Evolutionary conservation across 2,797 vertebrate genomes (phyloP), one percentile per base, ranked within the genome.

Genomic region (Thaleichthys pacificus): DNA sequence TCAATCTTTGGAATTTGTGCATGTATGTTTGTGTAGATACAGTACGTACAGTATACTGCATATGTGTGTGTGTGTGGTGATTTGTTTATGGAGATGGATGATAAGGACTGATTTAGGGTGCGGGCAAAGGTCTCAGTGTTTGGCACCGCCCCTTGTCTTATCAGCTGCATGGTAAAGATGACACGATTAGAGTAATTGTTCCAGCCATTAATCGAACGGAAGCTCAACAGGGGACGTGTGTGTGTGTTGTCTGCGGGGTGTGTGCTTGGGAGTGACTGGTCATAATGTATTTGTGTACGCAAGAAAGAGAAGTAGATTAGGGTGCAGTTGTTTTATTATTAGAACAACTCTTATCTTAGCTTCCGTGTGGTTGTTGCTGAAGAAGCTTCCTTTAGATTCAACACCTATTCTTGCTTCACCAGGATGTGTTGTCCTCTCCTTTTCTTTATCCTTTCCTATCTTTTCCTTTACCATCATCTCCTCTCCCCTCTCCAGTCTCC

Each of bases 151-250:
- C 72, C 51, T 57, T 47, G 42, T 68, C 77, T 93, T 93, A 93
- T 93, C 87, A 82, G 70, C 82, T 85, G 74, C 86, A 91, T 92
- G 24, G 81, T 91, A 91, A 89, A 91, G 92, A 94, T 93, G 89
- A 91, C 89, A 90, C 62, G 91, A 94, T 94, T 91, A 85, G 76
- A 85, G 81, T 92, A 92, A 93, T 92, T 92, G 91, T 93, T 93
- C 93, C 91, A 89, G 91, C 81, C 73, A 88, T 87, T 92, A 89
- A 93, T 93, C 90, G 84, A 83, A 87, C 85, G 75, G 80, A 86
- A 86, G 82, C 77, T 84, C 60, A 51, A 64, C 78, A 73, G 85
- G 80, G 84, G 70, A 86, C 77, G 77, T 73, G 76, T 75, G 58
- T 77, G n/a, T n/a, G 56, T 68, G 60, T 57, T 70, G 35, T 68